A percentile compares a stretch with the other conserved stretches of the same genome.
These are phyloP conservation scores for Cladopsammia gracilis DNA, from an alignment of 64 coral and sea anemone species.

Conservation along the genomic window DNA sequence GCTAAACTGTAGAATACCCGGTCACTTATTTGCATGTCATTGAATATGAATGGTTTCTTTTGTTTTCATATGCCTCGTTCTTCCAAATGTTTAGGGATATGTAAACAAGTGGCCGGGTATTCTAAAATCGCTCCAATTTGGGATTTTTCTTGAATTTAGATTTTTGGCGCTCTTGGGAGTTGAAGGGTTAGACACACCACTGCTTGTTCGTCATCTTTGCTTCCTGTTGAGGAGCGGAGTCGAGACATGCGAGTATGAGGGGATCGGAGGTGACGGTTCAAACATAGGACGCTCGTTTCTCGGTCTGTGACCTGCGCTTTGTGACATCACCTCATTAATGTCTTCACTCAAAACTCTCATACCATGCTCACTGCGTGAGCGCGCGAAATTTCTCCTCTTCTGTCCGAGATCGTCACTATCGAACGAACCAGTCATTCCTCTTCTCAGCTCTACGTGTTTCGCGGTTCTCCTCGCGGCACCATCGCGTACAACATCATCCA, in stretches of 20 bases:
- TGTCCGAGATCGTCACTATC: neutral
- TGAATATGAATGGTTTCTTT: no score
- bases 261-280: constrained; percentile 27
- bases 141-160: no score
- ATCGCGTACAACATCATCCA: neutral
- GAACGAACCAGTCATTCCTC: neutral
- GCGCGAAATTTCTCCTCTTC: constrained; percentile 1
- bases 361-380: constrained; percentile 22
- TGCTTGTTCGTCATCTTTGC: neutral
- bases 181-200: no score
- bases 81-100: no score
- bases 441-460: neutral
- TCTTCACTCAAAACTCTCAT: neutral
- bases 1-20: no score
- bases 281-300: constrained; percentile 25
- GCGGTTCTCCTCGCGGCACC: neutral
- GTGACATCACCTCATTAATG: neutral
- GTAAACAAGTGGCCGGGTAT: no score
- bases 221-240: neutral
- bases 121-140: no score
- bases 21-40: no score
- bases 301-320: neutral
- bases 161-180: no score
- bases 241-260: constrained; percentile 6
- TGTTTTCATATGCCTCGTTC: no score